These are phyloP conservation scores for Tyrannus savana DNA, from an alignment of 2,113 vertebrate genomes.

Conservation along the genomic window DNA sequence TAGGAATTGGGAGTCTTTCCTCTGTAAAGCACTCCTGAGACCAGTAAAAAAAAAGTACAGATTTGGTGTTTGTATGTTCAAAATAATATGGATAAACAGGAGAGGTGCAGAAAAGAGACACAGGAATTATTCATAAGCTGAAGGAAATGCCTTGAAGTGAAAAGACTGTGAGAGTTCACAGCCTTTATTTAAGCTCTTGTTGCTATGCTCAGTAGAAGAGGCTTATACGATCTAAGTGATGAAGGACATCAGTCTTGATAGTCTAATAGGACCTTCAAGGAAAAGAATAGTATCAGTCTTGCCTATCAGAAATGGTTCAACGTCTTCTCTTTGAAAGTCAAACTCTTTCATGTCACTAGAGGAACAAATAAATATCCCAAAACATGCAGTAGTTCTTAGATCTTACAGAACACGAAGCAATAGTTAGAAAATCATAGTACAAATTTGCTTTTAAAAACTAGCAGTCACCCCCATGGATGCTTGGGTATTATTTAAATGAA, in stretches of 20 bases:
- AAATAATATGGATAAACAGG: not conserved
- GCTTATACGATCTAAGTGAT: not conserved
- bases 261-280: not conserved
- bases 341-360: not conserved
- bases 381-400: not conserved
- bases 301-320: not conserved
- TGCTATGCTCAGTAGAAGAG: not conserved
- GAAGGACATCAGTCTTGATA: not conserved
- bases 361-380: not conserved
- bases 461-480: not conserved
- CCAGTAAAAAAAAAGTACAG: not conserved
- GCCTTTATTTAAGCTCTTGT: not conserved
- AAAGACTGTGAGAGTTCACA: not conserved
- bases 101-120: not conserved
- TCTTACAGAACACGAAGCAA: not conserved
- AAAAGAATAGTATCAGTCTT: not conserved
- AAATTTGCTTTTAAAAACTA: not conserved
- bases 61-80: not conserved
- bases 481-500: not conserved
- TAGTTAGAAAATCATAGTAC: not conserved
- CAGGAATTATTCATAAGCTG: not conserved
- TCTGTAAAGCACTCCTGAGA: not conserved
- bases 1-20: not conserved
- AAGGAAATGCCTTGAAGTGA: conserved; percentile 5
- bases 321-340: not conserved